phyloP scores from a whole-genome alignment of 2,797 vertebrate species.

The Epinephelus malabaricus region DNA sequence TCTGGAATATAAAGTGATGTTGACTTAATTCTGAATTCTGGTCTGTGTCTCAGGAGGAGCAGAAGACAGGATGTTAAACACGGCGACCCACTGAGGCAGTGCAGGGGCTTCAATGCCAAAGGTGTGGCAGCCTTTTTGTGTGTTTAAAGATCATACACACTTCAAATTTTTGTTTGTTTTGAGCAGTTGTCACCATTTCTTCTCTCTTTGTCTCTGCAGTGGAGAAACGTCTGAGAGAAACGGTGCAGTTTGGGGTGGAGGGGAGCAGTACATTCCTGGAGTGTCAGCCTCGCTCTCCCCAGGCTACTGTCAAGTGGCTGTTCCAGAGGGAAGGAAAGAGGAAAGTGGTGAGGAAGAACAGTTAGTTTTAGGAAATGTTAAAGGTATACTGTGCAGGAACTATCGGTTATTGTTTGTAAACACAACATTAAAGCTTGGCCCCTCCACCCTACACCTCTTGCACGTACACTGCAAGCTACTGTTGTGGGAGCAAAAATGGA shows the following conservation, averaged over 20 bases:
- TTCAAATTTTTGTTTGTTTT: background rate
- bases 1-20: background rate
- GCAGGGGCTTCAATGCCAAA: constrained; percentile 91
- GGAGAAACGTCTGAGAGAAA: constrained; percentile 89
- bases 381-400: no score
- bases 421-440: no score
- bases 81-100: constrained; percentile 89
- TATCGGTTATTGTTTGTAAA: no score
- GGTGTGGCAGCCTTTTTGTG: constrained; percentile 62
- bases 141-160: background rate
- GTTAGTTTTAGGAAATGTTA: background rate
- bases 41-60: constrained; percentile 85
- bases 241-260: constrained; percentile 90
- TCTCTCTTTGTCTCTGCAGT: constrained; percentile 68
- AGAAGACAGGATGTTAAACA: constrained; percentile 91
- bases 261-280: constrained; percentile 91
- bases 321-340: constrained; percentile 87
- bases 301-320: constrained; percentile 90
- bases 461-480: no score
- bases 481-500: no score
- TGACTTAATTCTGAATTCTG: background rate
- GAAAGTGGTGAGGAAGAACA: constrained; percentile 85
- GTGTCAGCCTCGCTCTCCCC: constrained; percentile 89
- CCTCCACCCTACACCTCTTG: no score
- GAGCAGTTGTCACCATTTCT: background rate